Base-by-base conservation (phyloP, 2,888 invertebrate species). In the Pseudococcus jackbeardsleyi region DNA sequence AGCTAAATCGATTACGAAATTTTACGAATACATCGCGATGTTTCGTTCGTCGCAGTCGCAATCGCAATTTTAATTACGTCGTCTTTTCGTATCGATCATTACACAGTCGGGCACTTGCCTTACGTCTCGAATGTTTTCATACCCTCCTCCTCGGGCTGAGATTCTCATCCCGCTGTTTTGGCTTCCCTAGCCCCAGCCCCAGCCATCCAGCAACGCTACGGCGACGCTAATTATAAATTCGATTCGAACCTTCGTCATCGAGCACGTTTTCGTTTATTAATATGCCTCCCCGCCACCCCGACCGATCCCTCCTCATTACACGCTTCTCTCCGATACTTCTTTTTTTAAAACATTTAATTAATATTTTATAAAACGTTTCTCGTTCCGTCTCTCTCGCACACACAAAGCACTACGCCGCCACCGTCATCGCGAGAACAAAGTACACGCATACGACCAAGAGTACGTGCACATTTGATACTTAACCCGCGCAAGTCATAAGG, bases 191-290 rank as follows among this genome's bases (percentile, higher is more conserved):
- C 7, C 19, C 19, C 19, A 19, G 5, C 9, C 9, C 11, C 22
- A 64, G 64, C 64, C 64, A 64, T 22, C 64, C 64, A 19, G 26
- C 26, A 33, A 33, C 26, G 26, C 26, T 33, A 33, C 26, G 64
- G 64, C 72, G 6, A 33, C 72, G 72, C 72, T 72, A 72, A 72
- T 72, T 72, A 72, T 72, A 72, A 72, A 72, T 72, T 72, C 72
- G 72, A 72, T 72, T 33, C 72, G 33, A 72, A 72, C 9, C 72
- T 64, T 72, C 72, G 72, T 72, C 72, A 33, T 64, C 64, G 64
- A 64, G 64, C 64, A 72, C 72, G 72, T 72, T 72, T 33, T 33
- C 26, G 26, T 17, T 33, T 72, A 64, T 64, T 64, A 64, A 64
- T 64, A 64, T 17, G 15, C 1, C 59, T 59, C 22, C 19, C 22